A percentile compares a stretch with the other conserved stretches of the same genome.
Evolutionary conservation across 2,888 invertebrate species (phyloP).

Genomic region (Leptinotarsa juncta): DNA sequence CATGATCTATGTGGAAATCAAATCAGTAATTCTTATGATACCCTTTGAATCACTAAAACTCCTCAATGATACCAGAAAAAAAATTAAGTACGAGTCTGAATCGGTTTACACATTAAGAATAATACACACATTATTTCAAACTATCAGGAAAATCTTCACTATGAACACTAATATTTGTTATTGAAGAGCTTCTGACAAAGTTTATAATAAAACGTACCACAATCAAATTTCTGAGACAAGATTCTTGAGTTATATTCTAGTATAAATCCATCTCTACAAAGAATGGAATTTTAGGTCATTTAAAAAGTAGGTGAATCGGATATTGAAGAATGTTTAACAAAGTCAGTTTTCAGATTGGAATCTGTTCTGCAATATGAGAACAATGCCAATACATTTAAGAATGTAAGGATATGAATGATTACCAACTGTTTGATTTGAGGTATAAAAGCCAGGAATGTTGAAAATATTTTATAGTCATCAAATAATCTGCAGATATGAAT

Average conservation of each 20-base stretch:
- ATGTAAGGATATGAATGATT: slow-evolving; percentile 20
- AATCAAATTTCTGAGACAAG: too few relatives aligned
- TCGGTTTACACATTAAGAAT: too few relatives aligned
- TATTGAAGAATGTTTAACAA: slow-evolving; percentile 23
- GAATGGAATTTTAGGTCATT: slow-evolving; percentile 16
- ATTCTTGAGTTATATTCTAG: not conserved
- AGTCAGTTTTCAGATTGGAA: slow-evolving; percentile 3
- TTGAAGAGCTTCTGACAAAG: too few relatives aligned
- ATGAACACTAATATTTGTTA: too few relatives aligned
- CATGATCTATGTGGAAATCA: too few relatives aligned
- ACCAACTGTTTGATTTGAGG: slow-evolving; percentile 7
- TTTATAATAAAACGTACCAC: too few relatives aligned
- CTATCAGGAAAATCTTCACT: too few relatives aligned
- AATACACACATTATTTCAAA: too few relatives aligned
- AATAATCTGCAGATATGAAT: slow-evolving; percentile 26
- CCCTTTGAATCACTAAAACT: too few relatives aligned
- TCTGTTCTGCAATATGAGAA: slow-evolving; percentile 23
- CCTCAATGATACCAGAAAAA: too few relatives aligned
- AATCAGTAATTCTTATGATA: too few relatives aligned
- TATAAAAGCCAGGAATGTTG: slow-evolving; percentile 32
- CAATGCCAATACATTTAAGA: slow-evolving; percentile 24
- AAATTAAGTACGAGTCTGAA: too few relatives aligned
- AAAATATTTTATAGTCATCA: slow-evolving; percentile 26
- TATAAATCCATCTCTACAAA: not conserved
- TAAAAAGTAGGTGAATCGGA: slow-evolving; percentile 25